Base-by-base conservation (phyloP, 2,797 vertebrate genomes). In the Argya squamiceps region DNA sequence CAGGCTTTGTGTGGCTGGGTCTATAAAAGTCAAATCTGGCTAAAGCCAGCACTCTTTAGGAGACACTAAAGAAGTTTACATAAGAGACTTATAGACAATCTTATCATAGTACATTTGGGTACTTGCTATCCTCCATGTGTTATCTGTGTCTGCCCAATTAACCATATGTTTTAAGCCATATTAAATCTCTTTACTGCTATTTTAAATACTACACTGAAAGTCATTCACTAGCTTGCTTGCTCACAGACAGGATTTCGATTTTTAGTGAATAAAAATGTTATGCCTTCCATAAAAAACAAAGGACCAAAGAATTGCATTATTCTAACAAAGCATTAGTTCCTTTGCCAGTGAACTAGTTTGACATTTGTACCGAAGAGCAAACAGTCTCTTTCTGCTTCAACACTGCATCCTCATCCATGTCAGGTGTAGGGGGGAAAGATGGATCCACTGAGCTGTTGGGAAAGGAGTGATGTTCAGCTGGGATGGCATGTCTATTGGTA, bases 271-370 rank as follows among this genome's bases (percentile, higher is more conserved):
- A 89, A 90, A 96, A 97, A 97, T 95, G 85, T 80, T 95, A 95
- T 98, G 97, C 97, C 97, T 98, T 98, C 97, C 97, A 96, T 97
- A 94, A 96, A 97, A 97, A 97, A 87, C 95, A 96, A 96, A 98
- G 98, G 98, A 98, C 98, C 98, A 98, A 98, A 98, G 98, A 98
- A 96, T 83, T 91, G 81, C 96, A 97, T 98, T 97, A 92, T 96
- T 96, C 89, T 96, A 97, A 96, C 80, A 81, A 84, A 97, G 84
- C 91, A 84, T 47, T 90, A 93, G 96, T 97, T 97, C 91, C 92
- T 73, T 95, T 36, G 37, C 95, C 93, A 64, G 59, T 74, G 68
- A 96, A 94, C 86, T 87, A 53, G 55, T 90, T 75, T 80, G 81
- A 81, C 95, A 79, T 95, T 89, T 84, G 50, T 67, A 74, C 71